These are phyloP conservation scores for Labrus mixtus DNA, from an alignment of 2,113 vertebrate genomes.

Conservation along the genomic window DNA sequence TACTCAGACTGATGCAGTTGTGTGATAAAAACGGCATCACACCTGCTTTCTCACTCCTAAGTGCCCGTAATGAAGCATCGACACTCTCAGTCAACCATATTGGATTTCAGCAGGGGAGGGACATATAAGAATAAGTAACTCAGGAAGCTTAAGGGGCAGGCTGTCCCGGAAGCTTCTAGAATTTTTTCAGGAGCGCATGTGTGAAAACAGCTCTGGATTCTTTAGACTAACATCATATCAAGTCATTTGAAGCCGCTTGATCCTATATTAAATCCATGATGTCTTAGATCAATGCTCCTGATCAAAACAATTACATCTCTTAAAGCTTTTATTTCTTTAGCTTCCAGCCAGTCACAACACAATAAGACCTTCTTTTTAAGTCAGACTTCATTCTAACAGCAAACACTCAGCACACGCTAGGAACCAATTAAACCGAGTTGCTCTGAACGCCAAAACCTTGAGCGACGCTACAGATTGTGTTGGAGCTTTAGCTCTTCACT, in stretches of 20 bases:
- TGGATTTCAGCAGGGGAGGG: no score
- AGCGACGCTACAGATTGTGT: neutral
- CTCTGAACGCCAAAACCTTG: neutral
- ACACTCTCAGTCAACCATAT: no score
- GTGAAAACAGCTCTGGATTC: constrained; percentile 21
- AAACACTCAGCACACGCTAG: constrained; percentile 17
- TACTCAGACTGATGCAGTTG: no score
- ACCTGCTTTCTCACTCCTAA: no score
- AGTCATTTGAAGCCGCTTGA: constrained; percentile 10
- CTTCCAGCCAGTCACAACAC: constrained; percentile 16
- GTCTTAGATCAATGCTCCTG: neutral
- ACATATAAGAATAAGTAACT: no score
- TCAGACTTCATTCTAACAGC: neutral
- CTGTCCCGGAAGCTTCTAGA: no score
- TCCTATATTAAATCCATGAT: constrained; percentile 1
- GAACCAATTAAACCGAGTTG: constrained; percentile 20
- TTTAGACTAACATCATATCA: constrained; percentile 13
- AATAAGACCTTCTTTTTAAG: constrained; percentile 15
- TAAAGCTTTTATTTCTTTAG: neutral
- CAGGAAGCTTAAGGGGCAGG: no score
- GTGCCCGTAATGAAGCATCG: no score
- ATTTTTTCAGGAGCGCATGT: no score
- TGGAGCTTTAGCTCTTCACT: constrained; percentile 41
- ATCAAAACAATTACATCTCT: constrained; percentile 13
- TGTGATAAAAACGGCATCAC: no score